phyloP scores from a whole-genome alignment of 2,888 invertebrate species.

The Disparrhopalites patrizii region DNA sequence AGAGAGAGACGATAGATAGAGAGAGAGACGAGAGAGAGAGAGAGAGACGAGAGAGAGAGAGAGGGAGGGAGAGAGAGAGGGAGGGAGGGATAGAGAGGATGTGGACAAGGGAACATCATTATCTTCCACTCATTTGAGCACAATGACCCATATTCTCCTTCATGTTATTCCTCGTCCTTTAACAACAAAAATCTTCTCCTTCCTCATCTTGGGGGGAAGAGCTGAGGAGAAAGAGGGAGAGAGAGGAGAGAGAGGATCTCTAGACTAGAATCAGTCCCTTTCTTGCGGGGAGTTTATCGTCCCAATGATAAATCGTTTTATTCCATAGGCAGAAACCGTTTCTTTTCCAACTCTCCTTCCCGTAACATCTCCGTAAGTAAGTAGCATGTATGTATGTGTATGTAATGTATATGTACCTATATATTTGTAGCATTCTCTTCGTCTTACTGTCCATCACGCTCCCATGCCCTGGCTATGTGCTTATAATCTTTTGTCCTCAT shows the following conservation, averaged over 20 bases:
- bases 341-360: no score
- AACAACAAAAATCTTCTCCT: no score
- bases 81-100: not conserved
- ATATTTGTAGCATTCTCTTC: no score
- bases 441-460: no score
- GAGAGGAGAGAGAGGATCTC: no score
- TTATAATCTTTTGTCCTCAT: no score
- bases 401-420: no score
- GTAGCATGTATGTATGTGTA: no score
- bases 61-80: not conserved
- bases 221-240: no score
- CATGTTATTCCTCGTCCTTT: constrained; percentile 4
- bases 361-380: no score
- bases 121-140: constrained; percentile 36
- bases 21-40: not conserved
- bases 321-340: not conserved
- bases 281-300: not conserved
- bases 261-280: not conserved
- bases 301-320: constrained; percentile 20
- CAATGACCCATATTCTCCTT: constrained; percentile 33
- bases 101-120: constrained; percentile 33
- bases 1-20: not conserved
- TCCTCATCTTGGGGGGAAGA: no score
- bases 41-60: not conserved
- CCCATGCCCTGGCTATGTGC: no score